phyloP scores from a whole-genome alignment of 2,888 invertebrate species.

The Lithophane semibrunnea region DNA sequence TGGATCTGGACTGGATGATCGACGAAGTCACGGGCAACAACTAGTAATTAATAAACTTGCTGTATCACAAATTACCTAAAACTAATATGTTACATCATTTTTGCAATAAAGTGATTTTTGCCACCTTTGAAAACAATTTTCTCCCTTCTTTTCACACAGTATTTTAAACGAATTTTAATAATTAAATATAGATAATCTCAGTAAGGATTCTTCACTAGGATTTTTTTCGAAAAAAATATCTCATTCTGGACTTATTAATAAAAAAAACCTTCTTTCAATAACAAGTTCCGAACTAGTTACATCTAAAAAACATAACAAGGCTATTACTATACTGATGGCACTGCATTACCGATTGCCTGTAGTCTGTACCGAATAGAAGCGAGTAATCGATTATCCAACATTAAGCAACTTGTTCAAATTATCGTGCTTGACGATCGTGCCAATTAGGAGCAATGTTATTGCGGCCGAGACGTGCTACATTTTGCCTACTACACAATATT shows the following conservation, averaged over 20 bases:
- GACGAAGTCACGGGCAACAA: no score
- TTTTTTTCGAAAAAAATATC: not conserved
- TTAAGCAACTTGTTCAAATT: constrained; percentile 57
- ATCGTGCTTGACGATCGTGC: constrained; percentile 53
- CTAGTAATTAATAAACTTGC: no score
- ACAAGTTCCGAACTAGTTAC: constrained; percentile 35
- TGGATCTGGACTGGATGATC: no score
- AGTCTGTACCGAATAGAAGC: constrained; percentile 43
- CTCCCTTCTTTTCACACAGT: not conserved
- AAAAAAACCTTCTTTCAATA: constrained; percentile 1
- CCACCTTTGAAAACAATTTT: not conserved
- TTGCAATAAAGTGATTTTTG: not conserved
- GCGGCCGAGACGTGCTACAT: constrained; percentile 27
- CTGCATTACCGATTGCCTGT: constrained; percentile 48
- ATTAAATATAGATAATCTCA: not conserved
- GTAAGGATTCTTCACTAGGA: not conserved
- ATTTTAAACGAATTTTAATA: not conserved
- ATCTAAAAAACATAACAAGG: constrained; percentile 45
- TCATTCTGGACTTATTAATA: no score
- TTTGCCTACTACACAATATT: constrained; percentile 4
- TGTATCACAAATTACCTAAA: no score
- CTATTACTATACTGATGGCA: constrained; percentile 43
- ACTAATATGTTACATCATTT: not conserved
- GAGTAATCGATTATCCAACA: constrained; percentile 61
- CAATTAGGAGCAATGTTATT: constrained; percentile 56